These are phyloP conservation scores for Tylochromis polylepis DNA, from an alignment of 2,113 vertebrate species.

Conservation along the genomic window DNA sequence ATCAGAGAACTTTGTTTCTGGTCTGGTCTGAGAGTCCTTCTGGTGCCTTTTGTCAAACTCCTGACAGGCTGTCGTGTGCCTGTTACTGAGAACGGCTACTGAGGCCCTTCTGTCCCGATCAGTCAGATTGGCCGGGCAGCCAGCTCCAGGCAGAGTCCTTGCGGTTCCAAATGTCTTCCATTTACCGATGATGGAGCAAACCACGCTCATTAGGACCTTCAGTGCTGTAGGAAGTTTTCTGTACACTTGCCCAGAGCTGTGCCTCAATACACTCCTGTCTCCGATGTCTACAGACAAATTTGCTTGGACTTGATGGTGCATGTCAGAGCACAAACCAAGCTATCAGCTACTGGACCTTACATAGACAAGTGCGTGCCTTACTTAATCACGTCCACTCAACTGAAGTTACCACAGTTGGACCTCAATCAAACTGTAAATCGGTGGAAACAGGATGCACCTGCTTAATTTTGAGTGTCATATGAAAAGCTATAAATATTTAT, in stretches of 20 bases:
- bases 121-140: background rate
- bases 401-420: background rate
- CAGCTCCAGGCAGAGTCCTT: background rate
- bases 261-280: background rate
- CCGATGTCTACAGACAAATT: background rate
- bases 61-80: background rate
- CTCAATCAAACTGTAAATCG: background rate
- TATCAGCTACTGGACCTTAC: too few relatives aligned
- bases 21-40: background rate
- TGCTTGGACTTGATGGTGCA: background rate
- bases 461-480: background rate
- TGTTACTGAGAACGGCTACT: rapidly evolving
- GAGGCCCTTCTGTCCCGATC: background rate
- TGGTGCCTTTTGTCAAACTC: background rate
- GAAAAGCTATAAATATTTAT: background rate
- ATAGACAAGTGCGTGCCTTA: background rate
- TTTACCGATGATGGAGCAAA: background rate
- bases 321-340: background rate
- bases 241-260: background rate
- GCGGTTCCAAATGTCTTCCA: background rate
- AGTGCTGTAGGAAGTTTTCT: background rate
- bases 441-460: background rate
- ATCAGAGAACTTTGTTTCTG: background rate
- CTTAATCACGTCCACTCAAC: too few relatives aligned
- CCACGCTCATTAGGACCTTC: background rate